Evolutionary conservation across 2,113 vertebrate species (phyloP).

Genomic region (Fukomys damarensis): DNA sequence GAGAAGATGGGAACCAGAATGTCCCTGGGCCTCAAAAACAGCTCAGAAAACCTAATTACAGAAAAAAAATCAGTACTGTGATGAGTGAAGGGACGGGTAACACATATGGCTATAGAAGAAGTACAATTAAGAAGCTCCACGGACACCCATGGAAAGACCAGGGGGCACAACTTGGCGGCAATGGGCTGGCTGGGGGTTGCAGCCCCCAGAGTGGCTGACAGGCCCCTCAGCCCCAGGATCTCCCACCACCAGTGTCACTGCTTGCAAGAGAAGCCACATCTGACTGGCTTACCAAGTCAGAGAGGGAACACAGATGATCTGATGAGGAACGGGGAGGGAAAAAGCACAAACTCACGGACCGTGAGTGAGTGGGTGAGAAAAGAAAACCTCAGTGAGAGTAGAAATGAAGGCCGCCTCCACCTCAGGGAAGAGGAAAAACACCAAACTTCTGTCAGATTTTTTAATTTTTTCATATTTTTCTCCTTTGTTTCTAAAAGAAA

Average conservation of each 20-base stretch:
- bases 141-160: neutral
- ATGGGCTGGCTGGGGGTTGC: neutral
- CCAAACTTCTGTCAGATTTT: neutral
- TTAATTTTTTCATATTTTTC: neutral
- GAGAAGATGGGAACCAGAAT: neutral
- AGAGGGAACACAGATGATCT: neutral
- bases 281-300: neutral
- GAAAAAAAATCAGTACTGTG: neutral
- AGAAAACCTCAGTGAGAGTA: neutral
- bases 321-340: neutral
- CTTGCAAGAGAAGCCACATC: neutral
- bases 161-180: fast-evolving
- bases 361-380: neutral
- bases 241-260: neutral
- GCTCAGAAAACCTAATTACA: neutral
- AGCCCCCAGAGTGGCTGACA: too few species aligned
- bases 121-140: neutral
- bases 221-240: too few species aligned
- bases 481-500: neutral
- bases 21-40: neutral
- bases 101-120: fast-evolving
- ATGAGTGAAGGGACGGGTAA: neutral
- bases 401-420: neutral
- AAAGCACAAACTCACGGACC: fast-evolving
- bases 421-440: neutral